Conservation (phyloP, 2,797 vertebrate genomes). For the Enteromius thamalakanensis region DNA sequence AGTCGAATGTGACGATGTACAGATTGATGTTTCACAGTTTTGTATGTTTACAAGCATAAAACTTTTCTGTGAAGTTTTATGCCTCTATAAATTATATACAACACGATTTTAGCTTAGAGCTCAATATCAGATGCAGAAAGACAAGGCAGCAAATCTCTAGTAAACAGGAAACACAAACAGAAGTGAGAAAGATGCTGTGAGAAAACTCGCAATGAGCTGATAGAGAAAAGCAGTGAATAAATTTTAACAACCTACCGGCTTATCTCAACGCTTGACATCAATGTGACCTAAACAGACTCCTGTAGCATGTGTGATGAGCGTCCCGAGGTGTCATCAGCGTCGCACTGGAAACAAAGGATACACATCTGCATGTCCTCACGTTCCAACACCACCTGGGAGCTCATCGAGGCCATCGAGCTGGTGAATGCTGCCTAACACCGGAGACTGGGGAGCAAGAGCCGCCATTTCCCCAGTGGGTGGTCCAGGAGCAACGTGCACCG, state of each 20-base stretch:
- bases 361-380: no score
- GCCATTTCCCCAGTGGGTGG: no score
- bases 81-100: conserved; percentile 34
- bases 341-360: no score
- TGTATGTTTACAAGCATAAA: conserved; percentile 36
- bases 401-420: no score
- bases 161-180: conserved; percentile 38
- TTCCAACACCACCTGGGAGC: no score
- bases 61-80: conserved; percentile 26
- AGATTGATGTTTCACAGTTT: conserved; percentile 25
- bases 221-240: conserved; percentile 48
- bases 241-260: conserved; percentile 28
- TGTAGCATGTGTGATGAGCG: not conserved
- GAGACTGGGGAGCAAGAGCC: no score
- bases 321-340: no score
- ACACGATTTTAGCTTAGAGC: not conserved
- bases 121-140: conserved; percentile 33
- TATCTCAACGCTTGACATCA: conserved; percentile 29
- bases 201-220: conserved; percentile 38
- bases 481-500: no score
- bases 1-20: conserved; percentile 33
- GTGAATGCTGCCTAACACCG: no score
- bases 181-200: conserved; percentile 9
- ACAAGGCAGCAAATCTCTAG: conserved; percentile 26
- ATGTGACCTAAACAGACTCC: conserved; percentile 10